phyloP scores from a whole-genome alignment of 2,888 invertebrate genomes.

The Phytoseiulus persimilis region DNA sequence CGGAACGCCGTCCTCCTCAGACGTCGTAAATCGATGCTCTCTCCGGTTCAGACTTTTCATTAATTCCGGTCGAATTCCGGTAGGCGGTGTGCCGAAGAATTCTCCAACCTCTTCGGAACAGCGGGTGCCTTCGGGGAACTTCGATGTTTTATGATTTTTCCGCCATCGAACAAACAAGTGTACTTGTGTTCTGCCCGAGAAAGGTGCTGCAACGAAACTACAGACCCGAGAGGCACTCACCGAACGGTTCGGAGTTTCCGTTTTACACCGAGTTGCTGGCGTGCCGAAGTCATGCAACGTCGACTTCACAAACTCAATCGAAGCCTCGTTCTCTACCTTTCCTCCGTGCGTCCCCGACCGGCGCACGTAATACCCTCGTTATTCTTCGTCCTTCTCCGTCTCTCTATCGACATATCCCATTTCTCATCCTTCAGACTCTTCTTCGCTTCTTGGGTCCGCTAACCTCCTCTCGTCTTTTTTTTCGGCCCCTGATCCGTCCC shows the following conservation, averaged over 20 bases:
- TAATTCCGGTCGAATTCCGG: not conserved
- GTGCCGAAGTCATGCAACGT: not conserved
- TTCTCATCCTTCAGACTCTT: not conserved
- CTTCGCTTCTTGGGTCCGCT: not conserved
- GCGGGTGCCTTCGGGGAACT: not conserved
- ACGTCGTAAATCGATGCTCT: too few species aligned
- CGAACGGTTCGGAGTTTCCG: not conserved
- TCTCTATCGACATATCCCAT: not conserved
- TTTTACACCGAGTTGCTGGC: not conserved
- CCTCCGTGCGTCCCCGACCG: not conserved
- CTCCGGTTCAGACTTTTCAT: too few species aligned
- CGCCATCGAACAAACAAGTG: not conserved
- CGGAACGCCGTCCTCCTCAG: too few species aligned
- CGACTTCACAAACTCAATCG: not conserved
- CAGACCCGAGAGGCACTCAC: not conserved
- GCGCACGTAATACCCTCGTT: constrained; percentile 5
- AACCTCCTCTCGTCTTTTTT: not conserved
- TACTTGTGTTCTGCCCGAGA: not conserved
- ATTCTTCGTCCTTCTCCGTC: not conserved
- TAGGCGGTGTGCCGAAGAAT: not conserved
- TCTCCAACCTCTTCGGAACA: not conserved
- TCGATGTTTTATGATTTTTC: not conserved
- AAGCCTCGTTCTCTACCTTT: not conserved
- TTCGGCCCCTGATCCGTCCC: not conserved
- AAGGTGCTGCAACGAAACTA: not conserved